These are phyloP conservation scores for Rhagoletis zephyria DNA, from an alignment of 1,140 invertebrate species.

Conservation along the genomic window DNA sequence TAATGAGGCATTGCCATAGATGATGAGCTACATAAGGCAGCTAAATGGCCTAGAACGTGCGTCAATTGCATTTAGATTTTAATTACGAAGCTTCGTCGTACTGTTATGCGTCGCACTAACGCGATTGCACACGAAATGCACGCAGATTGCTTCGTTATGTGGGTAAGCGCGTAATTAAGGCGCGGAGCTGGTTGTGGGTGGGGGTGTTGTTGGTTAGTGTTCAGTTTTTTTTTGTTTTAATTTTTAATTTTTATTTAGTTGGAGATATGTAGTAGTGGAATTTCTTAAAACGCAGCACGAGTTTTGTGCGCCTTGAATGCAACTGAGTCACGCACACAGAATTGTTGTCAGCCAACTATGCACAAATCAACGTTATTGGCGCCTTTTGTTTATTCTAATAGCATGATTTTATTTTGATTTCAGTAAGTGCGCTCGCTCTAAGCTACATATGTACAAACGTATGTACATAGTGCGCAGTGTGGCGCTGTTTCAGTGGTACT, in stretches of 20 bases:
- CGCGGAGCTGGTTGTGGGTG: background rate
- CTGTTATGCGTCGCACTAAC: too few relatives aligned
- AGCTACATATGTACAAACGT: background rate
- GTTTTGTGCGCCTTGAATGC: background rate
- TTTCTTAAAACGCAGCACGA: background rate
- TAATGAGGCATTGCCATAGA: background rate
- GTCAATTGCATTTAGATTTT: constrained; percentile 13
- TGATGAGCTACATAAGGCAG: background rate
- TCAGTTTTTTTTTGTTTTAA: too few relatives aligned
- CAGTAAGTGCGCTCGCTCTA: background rate
- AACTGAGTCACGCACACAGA: constrained; percentile 8
- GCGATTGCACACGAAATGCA: too few relatives aligned
- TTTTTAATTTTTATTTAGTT: background rate
- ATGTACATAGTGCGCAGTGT: background rate
- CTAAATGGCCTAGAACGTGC: constrained; percentile 39
- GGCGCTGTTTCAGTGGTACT: background rate
- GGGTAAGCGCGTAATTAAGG: background rate
- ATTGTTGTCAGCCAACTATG: background rate
- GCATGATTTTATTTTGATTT: constrained; percentile 1
- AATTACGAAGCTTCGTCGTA: background rate
- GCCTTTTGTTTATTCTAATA: constrained; percentile 16
- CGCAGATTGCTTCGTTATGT: background rate
- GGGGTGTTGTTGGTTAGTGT: background rate
- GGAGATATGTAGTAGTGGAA: background rate
- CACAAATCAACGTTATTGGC: background rate